Evolutionary conservation across 37 sponge, comb jelly and placozoan species (phyloP).

Genomic region (Oopsacas minuta): DNA sequence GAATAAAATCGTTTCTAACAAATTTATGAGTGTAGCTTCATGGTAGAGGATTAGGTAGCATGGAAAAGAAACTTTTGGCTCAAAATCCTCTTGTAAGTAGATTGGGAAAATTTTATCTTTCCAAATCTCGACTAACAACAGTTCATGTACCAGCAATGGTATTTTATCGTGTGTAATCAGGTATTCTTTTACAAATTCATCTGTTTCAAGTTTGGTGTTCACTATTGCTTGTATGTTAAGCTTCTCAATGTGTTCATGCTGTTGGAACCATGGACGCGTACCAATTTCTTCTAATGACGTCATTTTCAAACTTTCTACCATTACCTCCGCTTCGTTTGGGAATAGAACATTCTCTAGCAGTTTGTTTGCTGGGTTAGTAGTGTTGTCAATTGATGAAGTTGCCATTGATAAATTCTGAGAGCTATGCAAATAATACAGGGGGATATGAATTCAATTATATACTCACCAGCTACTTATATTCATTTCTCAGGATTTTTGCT

Average conservation of each 20-base stretch:
- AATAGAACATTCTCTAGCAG: slow-evolving; percentile 32
- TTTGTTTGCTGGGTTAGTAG: neutral
- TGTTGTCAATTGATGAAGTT: neutral
- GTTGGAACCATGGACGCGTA: slow-evolving; percentile 43
- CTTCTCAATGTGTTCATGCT: slow-evolving; percentile 61
- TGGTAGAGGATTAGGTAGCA: slow-evolving; percentile 59
- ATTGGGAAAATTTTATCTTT: slow-evolving; percentile 53
- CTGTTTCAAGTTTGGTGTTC: slow-evolving; percentile 39
- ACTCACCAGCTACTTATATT: neutral
- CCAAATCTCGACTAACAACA: slow-evolving; percentile 55
- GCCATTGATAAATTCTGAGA: neutral
- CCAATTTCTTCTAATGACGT: slow-evolving; percentile 46
- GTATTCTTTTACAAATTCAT: slow-evolving; percentile 66
- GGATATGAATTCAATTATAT: neutral
- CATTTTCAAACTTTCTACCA: slow-evolving; percentile 30
- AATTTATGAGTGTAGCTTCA: slow-evolving; percentile 46
- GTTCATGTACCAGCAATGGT: slow-evolving; percentile 39
- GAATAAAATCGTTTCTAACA: slow-evolving; percentile 54
- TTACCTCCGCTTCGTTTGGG: slow-evolving; percentile 53
- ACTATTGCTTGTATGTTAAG: slow-evolving; percentile 52
- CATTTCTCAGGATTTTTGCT: neutral
- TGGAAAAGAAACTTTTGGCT: slow-evolving; percentile 41
- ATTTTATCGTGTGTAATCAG: slow-evolving; percentile 58
- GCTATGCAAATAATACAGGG: neutral
- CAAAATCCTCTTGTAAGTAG: slow-evolving; percentile 21